Percentiles rank a stretch among this genome's conserved stretches.
Conservation (phyloP, 2,113 vertebrate genomes). For the Macaca mulatta region DNA sequence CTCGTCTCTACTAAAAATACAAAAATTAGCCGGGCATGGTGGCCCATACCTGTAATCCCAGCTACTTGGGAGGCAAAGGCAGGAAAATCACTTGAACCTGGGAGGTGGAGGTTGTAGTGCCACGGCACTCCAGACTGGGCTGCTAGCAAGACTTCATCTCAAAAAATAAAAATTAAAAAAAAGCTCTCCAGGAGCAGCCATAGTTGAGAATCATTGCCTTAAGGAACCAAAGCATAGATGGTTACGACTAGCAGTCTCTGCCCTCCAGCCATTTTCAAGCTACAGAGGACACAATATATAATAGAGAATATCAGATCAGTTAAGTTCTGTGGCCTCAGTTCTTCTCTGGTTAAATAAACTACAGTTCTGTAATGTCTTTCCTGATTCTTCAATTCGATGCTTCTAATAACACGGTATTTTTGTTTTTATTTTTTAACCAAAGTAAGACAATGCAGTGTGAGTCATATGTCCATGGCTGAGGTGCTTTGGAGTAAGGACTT, state of each 20-base stretch:
- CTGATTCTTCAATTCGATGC: not conserved
- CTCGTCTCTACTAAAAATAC: too few relatives aligned
- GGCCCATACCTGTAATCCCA: too few relatives aligned
- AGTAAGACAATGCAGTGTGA: not conserved
- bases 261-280: not conserved
- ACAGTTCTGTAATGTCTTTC: not conserved
- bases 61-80: too few relatives aligned
- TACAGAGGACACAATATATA: not conserved
- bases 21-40: too few relatives aligned
- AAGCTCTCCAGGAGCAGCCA: not conserved
- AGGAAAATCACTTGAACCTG: too few relatives aligned
- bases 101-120: too few relatives aligned
- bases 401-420: not conserved
- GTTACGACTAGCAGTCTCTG: too few relatives aligned
- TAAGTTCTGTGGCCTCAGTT: not conserved
- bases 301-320: not conserved
- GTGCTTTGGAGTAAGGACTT: not conserved
- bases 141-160: too few relatives aligned
- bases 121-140: too few relatives aligned
- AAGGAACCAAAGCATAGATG: not conserved
- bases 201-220: not conserved
- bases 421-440: not conserved
- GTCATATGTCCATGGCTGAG: not conserved
- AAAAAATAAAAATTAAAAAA: not conserved
- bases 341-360: not conserved